Evolutionary conservation across 2,797 vertebrate species (phyloP), one percentile per base, ranked within the genome.

Genomic region (Rhinatrema bivittatum): DNA sequence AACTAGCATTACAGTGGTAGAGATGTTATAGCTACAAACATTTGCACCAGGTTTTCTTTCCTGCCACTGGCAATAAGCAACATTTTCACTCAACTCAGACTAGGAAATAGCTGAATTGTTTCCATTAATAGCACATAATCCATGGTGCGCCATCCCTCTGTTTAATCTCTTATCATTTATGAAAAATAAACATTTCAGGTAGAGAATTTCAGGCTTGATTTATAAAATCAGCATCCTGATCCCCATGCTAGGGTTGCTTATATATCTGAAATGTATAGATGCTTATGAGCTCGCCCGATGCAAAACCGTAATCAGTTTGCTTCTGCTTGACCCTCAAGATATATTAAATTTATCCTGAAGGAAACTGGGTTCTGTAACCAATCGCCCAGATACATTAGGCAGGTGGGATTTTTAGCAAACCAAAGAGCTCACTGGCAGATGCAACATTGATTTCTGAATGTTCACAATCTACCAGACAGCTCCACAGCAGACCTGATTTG

Each of bases 401-500:
- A 64, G 56, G 66, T 69, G 60, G 49, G 68, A 72, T 54, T 66
- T 75, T 43, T 64, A 62, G 57, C 13, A 73, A 78, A 59, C 52
- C 59, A 36, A 57, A 74, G 61, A 56, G 60, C 56, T 68, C 62
- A 39, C 42, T 46, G 52, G 66, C 68, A 85, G 77, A 76, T 29
- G 32, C 54, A 64, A 53, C 56, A 65, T 31, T 69, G 74, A 79
- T 71, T 74, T 70, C 66, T 61, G 54, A 52, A 62, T 46, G 66
- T 56, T 72, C 75, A 58, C 72, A 71, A 54, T 53, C 66, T 53
- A 54, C 44, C 66, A 72, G 74, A 59, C 72, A 68, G 64, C 54
- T 76, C 74, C 55, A 60, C 62, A 63, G 50, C 65, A 64, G 72
- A 70, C 72, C 53, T 41, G 65, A 68, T 72, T 59, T 70, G 68